Base-by-base conservation (phyloP, 1,140 invertebrate genomes). In the Chrysomallon squamiferum region DNA sequence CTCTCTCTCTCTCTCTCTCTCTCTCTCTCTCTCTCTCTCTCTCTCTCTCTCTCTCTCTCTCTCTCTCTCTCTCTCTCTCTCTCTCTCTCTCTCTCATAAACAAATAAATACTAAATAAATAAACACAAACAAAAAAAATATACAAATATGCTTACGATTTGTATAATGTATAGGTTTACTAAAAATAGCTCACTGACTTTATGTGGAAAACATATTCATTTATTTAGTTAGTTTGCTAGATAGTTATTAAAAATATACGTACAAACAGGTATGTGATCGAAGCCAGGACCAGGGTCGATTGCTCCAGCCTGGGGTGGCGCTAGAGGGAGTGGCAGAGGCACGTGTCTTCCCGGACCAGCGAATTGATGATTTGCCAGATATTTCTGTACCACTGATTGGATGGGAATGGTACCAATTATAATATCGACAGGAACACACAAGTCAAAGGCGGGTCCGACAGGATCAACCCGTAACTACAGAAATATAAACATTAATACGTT, bases 361-460 rank as follows among this genome's bases (percentile, higher is more conserved):
- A 61, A 54, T n/a, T 68, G 69, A 32, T 62, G 49, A 15, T 43
- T 29, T 18, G 60, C 50, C 11, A 72, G 20, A 50, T 68, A 68
- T 20, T 65, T 70, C 29, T 74, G 69, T 0, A 76, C 50, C 3
- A 68, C 60, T 22, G 77, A 68, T 20, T 60, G 54, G 4, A 77
- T 47, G 3, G 80, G 77, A 30, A 79, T 59, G 2, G 79, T 80
- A 18, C 78, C 81, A n/a, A 81, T 69, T 11, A 80, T 52, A 15
- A 83, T 72, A 30, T 80, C 73, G 32, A 80, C 22, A 11, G 79
- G 81, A 52, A 83, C 72, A 27, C 68, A 56, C 6, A 80, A 60
- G 43, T 80, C 78, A 66, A 83, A 79, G 18, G 76, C 74, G 41
- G 79, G 79, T 25, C 77, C 79, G 18, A 76, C 72, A 7, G 77